Evolutionary conservation across 2,888 invertebrate species (phyloP).

Genomic region (Salpingus planirostris): DNA sequence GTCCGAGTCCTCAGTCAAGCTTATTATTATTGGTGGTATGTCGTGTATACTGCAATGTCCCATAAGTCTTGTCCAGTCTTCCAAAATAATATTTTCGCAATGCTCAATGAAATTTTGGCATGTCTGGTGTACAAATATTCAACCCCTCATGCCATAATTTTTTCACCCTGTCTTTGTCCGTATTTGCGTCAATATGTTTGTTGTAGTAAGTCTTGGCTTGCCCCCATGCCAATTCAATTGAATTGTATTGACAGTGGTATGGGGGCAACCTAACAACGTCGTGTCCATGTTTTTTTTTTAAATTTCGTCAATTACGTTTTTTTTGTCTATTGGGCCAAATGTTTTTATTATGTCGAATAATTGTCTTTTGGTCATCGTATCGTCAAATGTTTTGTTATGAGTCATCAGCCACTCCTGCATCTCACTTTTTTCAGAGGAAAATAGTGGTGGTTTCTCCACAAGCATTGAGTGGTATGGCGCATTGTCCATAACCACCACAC

Average conservation of each 20-base stretch:
- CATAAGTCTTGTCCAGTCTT: constrained; percentile 1
- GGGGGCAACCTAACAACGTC: constrained; percentile 8
- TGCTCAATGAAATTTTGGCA: not conserved
- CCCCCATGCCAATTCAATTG: constrained; percentile 9
- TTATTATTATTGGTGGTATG: too few relatives aligned
- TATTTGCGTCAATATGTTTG: constrained; percentile 2
- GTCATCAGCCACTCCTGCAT: constrained; percentile 14
- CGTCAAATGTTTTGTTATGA: constrained; percentile 8
- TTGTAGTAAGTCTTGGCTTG: constrained; percentile 6
- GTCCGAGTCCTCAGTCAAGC: too few relatives aligned
- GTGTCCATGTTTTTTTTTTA: constrained; percentile 2
- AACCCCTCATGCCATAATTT: not conserved
- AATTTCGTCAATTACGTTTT: constrained; percentile 7
- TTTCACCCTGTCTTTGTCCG: not conserved
- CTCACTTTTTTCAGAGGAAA: constrained; percentile 6
- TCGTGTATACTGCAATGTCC: too few relatives aligned
- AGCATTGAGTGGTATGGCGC: constrained; percentile 4
- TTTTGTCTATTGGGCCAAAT: constrained; percentile 14
- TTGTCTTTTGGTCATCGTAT: constrained; percentile 8
- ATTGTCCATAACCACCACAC: constrained; percentile 1
- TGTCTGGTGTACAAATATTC: not conserved
- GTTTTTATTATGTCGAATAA: constrained; percentile 5
- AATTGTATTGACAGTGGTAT: constrained; percentile 8
- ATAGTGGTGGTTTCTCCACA: constrained; percentile 3
- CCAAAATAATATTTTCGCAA: not conserved